phyloP scores from a whole-genome alignment of 2,888 invertebrate species.

The Acleris sparsana region DNA sequence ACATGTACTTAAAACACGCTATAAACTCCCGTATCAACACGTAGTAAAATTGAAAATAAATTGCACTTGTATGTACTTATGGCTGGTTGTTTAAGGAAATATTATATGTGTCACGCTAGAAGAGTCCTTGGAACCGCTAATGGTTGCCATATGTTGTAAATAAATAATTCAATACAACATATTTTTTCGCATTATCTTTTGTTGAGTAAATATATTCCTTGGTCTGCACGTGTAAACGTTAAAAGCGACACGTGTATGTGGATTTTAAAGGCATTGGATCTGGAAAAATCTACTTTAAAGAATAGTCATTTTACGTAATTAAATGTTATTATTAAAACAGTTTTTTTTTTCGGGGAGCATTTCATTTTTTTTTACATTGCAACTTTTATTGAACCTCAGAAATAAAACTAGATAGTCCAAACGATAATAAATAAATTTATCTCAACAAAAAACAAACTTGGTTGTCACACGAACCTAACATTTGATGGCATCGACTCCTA shows the following conservation, averaged over 20 bases:
- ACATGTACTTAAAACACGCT: not conserved
- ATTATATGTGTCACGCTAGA: conserved; percentile 12
- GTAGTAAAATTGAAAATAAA: not conserved
- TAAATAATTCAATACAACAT: conserved; percentile 12
- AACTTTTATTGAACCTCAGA: no score
- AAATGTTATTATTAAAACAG: no score
- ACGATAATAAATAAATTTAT: not conserved
- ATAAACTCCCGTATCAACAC: not conserved
- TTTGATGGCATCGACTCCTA: conserved; percentile 5
- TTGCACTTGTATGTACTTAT: not conserved
- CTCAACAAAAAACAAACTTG: not conserved
- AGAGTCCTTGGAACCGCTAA: conserved; percentile 24
- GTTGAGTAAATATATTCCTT: not conserved
- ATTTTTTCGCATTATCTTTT: conserved; percentile 8
- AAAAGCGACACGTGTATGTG: no score
- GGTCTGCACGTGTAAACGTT: not conserved
- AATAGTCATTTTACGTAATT: no score
- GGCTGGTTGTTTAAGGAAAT: not conserved
- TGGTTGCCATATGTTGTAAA: conserved; percentile 14
- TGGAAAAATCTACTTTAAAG: no score
- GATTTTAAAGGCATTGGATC: no score
- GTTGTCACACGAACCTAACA: no score
- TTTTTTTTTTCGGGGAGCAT: no score
- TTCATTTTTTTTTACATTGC: no score
- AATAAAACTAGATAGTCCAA: no score